These are phyloP conservation scores for Gisinianus flammeolus DNA, from an alignment of 2,888 invertebrate species.

Conservation along the genomic window DNA sequence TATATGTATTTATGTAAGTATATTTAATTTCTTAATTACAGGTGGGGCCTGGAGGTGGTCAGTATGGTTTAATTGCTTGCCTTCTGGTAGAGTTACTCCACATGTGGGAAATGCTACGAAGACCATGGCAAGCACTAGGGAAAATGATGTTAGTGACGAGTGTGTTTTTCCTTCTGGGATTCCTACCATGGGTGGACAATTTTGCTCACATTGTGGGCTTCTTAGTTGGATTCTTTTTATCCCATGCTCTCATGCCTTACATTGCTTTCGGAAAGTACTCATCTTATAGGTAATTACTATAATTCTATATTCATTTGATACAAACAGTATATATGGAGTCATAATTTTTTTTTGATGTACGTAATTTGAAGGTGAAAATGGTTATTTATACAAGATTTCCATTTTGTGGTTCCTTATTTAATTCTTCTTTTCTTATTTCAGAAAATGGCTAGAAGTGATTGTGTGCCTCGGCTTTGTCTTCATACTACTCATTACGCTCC, in stretches of 20 bases:
- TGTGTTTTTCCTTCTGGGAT: slow-evolving; percentile 81
- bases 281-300: slow-evolving; percentile 57
- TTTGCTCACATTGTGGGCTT: slow-evolving; percentile 97
- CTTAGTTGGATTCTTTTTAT: slow-evolving; percentile 88
- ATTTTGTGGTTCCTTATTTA: no score
- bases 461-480: slow-evolving; percentile 57
- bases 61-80: slow-evolving; percentile 94
- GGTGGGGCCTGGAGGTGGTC: no score
- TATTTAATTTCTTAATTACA: no score
- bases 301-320: no score
- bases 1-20: background rate
- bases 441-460: slow-evolving; percentile 59
- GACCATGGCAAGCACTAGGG: slow-evolving; percentile 81
- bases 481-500: slow-evolving; percentile 55
- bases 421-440: slow-evolving; percentile 37
- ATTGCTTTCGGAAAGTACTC: slow-evolving; percentile 84
- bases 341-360: background rate
- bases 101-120: slow-evolving; percentile 87
- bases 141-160: slow-evolving; percentile 77
- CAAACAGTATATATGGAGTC: background rate
- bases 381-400: no score
- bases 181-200: slow-evolving; percentile 98
- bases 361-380: no score
- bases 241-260: slow-evolving; percentile 93
- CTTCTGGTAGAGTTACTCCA: slow-evolving; percentile 90